These are phyloP conservation scores for Druon quercuslanigerum DNA, from an alignment of 1,140 invertebrate species.

Conservation along the genomic window DNA sequence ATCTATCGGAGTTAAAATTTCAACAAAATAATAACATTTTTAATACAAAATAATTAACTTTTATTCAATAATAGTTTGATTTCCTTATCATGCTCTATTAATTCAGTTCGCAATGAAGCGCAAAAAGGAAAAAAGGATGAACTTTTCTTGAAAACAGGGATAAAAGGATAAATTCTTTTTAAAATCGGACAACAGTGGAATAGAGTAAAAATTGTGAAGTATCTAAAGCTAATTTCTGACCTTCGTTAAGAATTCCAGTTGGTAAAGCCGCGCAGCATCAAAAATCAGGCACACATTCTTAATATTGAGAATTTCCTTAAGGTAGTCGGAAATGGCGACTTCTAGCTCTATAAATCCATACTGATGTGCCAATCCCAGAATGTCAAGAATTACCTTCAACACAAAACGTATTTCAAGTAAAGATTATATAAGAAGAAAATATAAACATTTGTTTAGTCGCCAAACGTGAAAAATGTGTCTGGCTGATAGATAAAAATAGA, in stretches of 20 bases:
- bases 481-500: constrained; percentile 11
- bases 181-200: too few relatives aligned
- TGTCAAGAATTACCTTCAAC: constrained; percentile 68
- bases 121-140: too few relatives aligned
- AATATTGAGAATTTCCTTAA: constrained; percentile 90
- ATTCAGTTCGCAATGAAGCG: too few relatives aligned
- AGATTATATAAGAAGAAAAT: constrained; percentile 1
- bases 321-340: constrained; percentile 92
- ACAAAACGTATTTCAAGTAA: too few relatives aligned
- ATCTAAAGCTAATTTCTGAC: constrained; percentile 58
- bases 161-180: too few relatives aligned
- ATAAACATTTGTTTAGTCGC: neutral
- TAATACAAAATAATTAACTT: too few relatives aligned
- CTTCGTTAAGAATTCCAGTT: constrained; percentile 78
- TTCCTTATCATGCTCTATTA: too few relatives aligned
- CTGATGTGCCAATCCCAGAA: constrained; percentile 88
- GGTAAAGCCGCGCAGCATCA: constrained; percentile 90
- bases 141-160: too few relatives aligned
- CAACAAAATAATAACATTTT: too few relatives aligned
- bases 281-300: constrained; percentile 95
- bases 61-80: too few relatives aligned
- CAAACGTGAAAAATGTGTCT: neutral
- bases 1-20: too few relatives aligned
- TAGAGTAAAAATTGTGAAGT: too few relatives aligned
- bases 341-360: constrained; percentile 97